Base-by-base conservation (phyloP, 2,113 vertebrate genomes). In the Paraplagusia blochii region DNA sequence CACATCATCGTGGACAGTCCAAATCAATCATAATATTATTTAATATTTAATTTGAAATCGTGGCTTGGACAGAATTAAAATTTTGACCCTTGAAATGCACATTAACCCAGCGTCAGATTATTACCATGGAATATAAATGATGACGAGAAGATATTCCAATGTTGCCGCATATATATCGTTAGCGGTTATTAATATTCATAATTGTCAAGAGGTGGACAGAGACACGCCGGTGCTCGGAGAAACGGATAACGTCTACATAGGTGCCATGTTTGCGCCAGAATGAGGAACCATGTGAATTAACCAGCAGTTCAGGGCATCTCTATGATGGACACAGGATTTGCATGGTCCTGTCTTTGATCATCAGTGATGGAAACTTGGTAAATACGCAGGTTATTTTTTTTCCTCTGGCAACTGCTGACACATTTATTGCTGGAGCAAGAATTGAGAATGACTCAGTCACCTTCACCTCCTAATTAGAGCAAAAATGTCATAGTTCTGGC, bases 1-100 rank as follows among this genome's bases (percentile, higher is more conserved):
- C 55, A 34, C 48, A n/a, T 62, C 38, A 44, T 2, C 5, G 29
- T 44, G 19, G 45, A 44, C 58, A 38, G 59, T 54, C 11, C 68
- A 51, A 72, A 63, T 64, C 16, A 1, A 47, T 61, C 36, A 42
- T 56, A 56, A 36, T 33, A 17, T 5, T 46, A 40, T 66, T 57
- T 42, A 35, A 54, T 66, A 53, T 58, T 53, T 62, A 29, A 72
- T 72, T 65, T 34, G 22, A 29, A 54, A 62, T 39, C 42, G 34
- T 51, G 38, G 35, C 19, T 53, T 14, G 9, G 12, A 22, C 5
- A 36, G 29, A 58, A 74, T 63, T 44, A 38, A 19, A 69, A 72
- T 61, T 46, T 8, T 22, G 29, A 51, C 44, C 40, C 14, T 9
- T 45, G 38, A 52, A n/a, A 46, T 38, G 34, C 58, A 55, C 10